Evolutionary conservation across 2,888 invertebrate species (phyloP).

Genomic region (Yponomeuta cagnagella): DNA sequence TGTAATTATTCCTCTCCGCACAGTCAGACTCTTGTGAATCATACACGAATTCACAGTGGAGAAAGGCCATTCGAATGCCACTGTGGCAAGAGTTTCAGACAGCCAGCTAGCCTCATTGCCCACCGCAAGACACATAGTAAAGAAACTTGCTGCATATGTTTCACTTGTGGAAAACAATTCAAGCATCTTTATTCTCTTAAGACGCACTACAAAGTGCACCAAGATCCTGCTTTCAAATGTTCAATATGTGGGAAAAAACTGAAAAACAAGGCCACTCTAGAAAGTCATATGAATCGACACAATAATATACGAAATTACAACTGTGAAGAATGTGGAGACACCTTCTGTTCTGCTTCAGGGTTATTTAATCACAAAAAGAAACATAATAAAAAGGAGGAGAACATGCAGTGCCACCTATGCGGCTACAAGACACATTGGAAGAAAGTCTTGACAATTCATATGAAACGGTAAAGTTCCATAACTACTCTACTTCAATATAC

Average conservation of each 20-base stretch:
- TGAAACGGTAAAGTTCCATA: slow-evolving; percentile 46
- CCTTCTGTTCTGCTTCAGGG: slow-evolving; percentile 65
- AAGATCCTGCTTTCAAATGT: slow-evolving; percentile 47
- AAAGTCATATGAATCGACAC: slow-evolving; percentile 60
- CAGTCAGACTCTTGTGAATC: slow-evolving; percentile 65
- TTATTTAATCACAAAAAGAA: slow-evolving; percentile 58
- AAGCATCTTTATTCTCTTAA: slow-evolving; percentile 63
- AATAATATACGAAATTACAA: slow-evolving; percentile 61
- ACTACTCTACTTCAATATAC: not conserved
- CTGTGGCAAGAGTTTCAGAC: slow-evolving; percentile 65
- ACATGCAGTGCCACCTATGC: slow-evolving; percentile 59
- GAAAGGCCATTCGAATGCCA: slow-evolving; percentile 61
- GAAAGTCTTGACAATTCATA: slow-evolving; percentile 55
- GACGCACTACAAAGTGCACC: slow-evolving; percentile 58
- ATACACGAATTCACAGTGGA: slow-evolving; percentile 62
- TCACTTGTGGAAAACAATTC: slow-evolving; percentile 66
- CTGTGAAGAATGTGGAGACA: slow-evolving; percentile 66
- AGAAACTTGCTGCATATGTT: slow-evolving; percentile 53
- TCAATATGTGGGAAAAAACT: slow-evolving; percentile 56
- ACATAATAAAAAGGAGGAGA: slow-evolving; percentile 49
- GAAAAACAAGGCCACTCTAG: slow-evolving; percentile 55
- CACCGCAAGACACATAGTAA: slow-evolving; percentile 61
- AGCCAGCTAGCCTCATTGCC: slow-evolving; percentile 57
- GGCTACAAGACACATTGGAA: slow-evolving; percentile 58
- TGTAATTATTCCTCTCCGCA: slow-evolving; percentile 62